Evolutionary conservation across 2,113 vertebrate species (phyloP), one percentile per base, ranked within the genome.

Genomic region (Acrocephalus kingi): DNA sequence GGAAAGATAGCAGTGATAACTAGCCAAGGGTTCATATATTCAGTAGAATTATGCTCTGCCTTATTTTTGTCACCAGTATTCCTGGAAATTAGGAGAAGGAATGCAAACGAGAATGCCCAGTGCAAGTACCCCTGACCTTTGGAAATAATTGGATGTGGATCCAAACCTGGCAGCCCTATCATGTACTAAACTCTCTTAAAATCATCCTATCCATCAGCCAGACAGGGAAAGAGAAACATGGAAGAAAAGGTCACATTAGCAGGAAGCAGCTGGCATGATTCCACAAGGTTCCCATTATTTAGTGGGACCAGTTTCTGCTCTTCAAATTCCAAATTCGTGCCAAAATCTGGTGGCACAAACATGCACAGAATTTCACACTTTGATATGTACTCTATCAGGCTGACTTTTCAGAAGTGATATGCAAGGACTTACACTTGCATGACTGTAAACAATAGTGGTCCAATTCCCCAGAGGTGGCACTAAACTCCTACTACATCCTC

Each of bases 231-330:
- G 35, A 81, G 73, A 94, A 92, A 95, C 69, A 68, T 46, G 71
- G 84, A 91, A 89, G 84, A 87, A 96, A 97, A 97, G 94, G 93
- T 96, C 96, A 93, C 61, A 87, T 78, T 92, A 86, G 58, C 63
- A 77, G 69, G 67, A 95, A 93, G 56, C 77, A 78, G 39, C 80
- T 89, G 87, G 91, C 81, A 30, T 45, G 56, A 71, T 58, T 89
- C 87, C 90, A 73, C 1, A 1, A 79, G 33, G 49, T 87, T 95
- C 24, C 15, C 88, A 92, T 84, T 86, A 73, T 91, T 96, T 96
- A 89, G 46, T 51, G 12, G 49, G 48, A 89, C 81, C 20, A 31
- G 75, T 64, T 94, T 88, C 76, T 84, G 52, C 54, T 90, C 78
- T 94, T 91, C 67, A 87, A 55, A 90, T 84, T 91, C 75, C 73